Evolutionary conservation across 2,888 invertebrate genomes (phyloP), one percentile per base, ranked within the genome.

Genomic region (Athetis lepigone): DNA sequence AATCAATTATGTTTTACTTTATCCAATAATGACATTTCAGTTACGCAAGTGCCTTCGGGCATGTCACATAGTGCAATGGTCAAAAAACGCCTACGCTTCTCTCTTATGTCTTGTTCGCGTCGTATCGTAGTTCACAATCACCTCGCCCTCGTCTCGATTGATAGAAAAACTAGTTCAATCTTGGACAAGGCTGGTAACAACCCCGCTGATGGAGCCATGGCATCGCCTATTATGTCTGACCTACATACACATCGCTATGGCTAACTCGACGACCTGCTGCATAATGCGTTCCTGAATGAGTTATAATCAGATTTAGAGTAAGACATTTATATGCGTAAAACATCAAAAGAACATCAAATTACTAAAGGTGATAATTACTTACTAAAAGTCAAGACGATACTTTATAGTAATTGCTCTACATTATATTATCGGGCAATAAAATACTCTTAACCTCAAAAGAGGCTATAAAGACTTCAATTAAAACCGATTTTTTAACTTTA

Each of bases 91-190:
- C 70, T 19, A 75, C 83, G 77, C 79, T 77, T 19, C 50, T 64
- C 65, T 68, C 76, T 74, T 54, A 23, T 60, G 67, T 75, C 79
- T 79, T 79, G 80, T 71, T 64, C 66, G 51, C 54, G 55, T 57
- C 61, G 54, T 77, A 80, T 75, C 75, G 50, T 75, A 83, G 84
- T 84, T 85, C 81, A 85, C 82, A 85, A 87, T 89, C 87, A 88
- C 91, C 89, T 92, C 87, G 92, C 84, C 88, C 88, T 90, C 87
- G 85, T 86, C 86, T 87, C 82, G 84, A 78, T 81, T 81, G 83
- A 86, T 84, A 90, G 84, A 92, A 92, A 93, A 94, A 93, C 93
- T 91, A 85, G 92, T 92, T 86, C 89, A 88, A 89, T 90, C 89
- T 90, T 89, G 90, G 87, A 90, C 91, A 88, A 89, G 90, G 85